phyloP scores from a whole-genome alignment of 2,797 vertebrate species.

The Phalloptychus januarius region DNA sequence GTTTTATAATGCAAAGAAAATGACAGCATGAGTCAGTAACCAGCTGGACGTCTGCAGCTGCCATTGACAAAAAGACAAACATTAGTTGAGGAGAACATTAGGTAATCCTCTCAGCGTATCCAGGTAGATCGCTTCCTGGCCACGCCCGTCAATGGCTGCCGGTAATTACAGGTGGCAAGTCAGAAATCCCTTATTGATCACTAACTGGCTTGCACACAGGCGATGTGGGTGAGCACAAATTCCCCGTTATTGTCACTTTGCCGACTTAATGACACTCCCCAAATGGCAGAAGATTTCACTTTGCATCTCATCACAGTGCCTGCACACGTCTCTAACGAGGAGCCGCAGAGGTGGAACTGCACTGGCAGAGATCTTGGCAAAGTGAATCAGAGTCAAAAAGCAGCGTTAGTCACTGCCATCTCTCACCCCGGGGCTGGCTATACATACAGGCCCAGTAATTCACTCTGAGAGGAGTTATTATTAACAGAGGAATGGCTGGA shows the following conservation, averaged over 20 bases:
- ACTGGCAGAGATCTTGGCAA: slow-evolving; percentile 55
- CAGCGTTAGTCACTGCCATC: slow-evolving; percentile 57
- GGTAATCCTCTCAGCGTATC: slow-evolving; percentile 67
- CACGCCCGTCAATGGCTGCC: slow-evolving; percentile 1
- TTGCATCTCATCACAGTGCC: slow-evolving; percentile 51
- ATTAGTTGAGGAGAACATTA: slow-evolving; percentile 78
- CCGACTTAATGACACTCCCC: slow-evolving; percentile 32
- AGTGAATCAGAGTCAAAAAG: slow-evolving; percentile 68
- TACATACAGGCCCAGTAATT: slow-evolving; percentile 42
- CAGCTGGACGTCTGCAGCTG: slow-evolving; percentile 56
- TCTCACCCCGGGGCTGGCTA: slow-evolving; percentile 45
- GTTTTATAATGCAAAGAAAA: slow-evolving; percentile 66
- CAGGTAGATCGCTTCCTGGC: slow-evolving; percentile 46
- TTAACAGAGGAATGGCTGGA: slow-evolving; percentile 53
- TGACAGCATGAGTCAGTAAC: slow-evolving; percentile 71
- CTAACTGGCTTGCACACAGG: slow-evolving; percentile 41
- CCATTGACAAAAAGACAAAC: slow-evolving; percentile 57
- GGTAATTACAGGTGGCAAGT: slow-evolving; percentile 28
- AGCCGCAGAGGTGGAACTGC: slow-evolving; percentile 42
- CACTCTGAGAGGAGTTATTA: slow-evolving; percentile 51
- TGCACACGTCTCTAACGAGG: slow-evolving; percentile 59
- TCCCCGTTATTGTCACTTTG: slow-evolving; percentile 25
- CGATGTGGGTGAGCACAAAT: slow-evolving; percentile 37
- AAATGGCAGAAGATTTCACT: slow-evolving; percentile 37
- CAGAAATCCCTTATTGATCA: slow-evolving; percentile 40